A percentile compares a stretch with the other conserved stretches of the same genome.
These are phyloP conservation scores for Ptychoptera contaminata DNA, from an alignment of 2,888 invertebrate genomes.

Conservation along the genomic window DNA sequence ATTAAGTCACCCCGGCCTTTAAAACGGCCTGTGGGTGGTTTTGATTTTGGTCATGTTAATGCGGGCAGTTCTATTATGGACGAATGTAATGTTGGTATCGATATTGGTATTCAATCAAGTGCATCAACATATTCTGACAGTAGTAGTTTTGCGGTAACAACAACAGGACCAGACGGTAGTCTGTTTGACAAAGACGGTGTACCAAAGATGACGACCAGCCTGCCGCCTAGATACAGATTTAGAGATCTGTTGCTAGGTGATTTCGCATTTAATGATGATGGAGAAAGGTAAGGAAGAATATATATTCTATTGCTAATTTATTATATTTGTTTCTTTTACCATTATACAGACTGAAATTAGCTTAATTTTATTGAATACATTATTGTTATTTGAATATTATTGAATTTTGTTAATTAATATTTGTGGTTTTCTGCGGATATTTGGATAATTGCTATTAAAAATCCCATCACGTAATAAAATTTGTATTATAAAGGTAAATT, in stretches of 20 bases:
- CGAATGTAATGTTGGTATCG: background rate
- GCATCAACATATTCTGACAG: too few species aligned
- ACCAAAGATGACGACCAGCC: too few species aligned
- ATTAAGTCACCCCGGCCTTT: slow-evolving; percentile 30
- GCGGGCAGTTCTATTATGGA: slow-evolving; percentile 14
- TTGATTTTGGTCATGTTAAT: slow-evolving; percentile 18
- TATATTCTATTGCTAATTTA: too few species aligned
- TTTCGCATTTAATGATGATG: slow-evolving; percentile 59
- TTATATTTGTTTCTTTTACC: too few species aligned
- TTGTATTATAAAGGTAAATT: too few species aligned
- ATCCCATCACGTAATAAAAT: too few species aligned
- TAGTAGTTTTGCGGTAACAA: background rate
- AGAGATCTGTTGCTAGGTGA: slow-evolving; percentile 63
- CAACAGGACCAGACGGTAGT: background rate
- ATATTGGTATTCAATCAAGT: slow-evolving; percentile 2
- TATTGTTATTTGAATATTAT: too few species aligned
- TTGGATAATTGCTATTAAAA: too few species aligned
- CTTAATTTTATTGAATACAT: too few species aligned
- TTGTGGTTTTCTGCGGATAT: too few species aligned
- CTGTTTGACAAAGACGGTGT: background rate
- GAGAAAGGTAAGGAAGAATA: slow-evolving; percentile 67
- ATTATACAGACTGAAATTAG: too few species aligned
- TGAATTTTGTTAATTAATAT: too few species aligned
- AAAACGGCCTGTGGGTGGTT: slow-evolving; percentile 30
- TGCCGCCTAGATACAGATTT: slow-evolving; percentile 49